A percentile compares a stretch with the other conserved stretches of the same genome.
These are phyloP conservation scores for Melopsittacus undulatus DNA, from an alignment of 2,797 vertebrate genomes.

Conservation along the genomic window DNA sequence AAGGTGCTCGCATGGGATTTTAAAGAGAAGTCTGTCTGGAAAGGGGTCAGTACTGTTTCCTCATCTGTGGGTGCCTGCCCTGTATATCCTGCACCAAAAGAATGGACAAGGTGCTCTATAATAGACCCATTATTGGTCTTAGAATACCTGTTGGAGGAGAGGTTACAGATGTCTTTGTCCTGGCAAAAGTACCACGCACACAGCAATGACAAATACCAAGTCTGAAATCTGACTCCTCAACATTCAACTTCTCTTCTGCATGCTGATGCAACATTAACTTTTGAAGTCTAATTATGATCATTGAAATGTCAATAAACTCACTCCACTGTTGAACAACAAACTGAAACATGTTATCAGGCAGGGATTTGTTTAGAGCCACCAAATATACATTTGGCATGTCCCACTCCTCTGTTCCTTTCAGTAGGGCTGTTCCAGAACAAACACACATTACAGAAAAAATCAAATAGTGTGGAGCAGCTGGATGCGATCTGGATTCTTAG, in stretches of 20 bases:
- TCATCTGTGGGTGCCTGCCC: neutral
- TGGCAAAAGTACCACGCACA: neutral
- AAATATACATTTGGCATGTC: constrained; percentile 38
- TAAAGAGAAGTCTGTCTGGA: neutral
- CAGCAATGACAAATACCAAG: neutral
- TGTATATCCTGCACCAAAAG: neutral
- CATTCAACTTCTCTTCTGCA: neutral
- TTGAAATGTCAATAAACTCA: constrained; percentile 22
- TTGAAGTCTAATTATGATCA: constrained; percentile 19
- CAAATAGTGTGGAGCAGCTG: constrained; percentile 52
- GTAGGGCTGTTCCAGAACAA: constrained; percentile 37
- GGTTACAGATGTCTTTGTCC: neutral
- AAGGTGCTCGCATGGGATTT: neutral
- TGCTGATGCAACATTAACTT: neutral
- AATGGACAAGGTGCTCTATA: neutral
- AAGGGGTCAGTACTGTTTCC: neutral
- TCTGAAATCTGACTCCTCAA: neutral
- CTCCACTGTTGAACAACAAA: constrained; percentile 35
- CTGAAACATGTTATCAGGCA: constrained; percentile 32
- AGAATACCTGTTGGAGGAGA: neutral
- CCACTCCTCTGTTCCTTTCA: constrained; percentile 3
- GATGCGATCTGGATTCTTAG: constrained; percentile 29
- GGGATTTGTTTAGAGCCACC: constrained; percentile 19
- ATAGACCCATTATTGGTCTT: neutral
- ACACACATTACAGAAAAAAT: neutral